Conservation (phyloP, 1,140 invertebrate genomes). For the Dinoponera quadriceps region DNA sequence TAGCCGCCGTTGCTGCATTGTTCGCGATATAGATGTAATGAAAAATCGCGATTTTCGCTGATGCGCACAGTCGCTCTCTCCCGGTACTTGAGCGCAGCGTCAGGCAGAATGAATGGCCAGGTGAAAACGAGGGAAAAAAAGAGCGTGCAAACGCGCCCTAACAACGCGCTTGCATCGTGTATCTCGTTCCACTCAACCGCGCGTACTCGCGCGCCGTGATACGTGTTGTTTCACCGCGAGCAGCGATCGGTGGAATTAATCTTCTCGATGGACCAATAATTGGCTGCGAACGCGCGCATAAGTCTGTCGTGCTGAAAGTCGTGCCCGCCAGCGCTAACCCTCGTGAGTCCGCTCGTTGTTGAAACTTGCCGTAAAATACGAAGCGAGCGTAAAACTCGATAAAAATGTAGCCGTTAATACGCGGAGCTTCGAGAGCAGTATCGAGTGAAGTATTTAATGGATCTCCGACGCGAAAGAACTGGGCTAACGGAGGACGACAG, state of each 20-base stretch:
- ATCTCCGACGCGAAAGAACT: conserved; percentile 25
- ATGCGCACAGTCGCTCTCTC: conserved; percentile 15
- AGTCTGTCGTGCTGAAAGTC: neutral
- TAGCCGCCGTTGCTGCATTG: neutral
- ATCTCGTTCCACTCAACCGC: neutral
- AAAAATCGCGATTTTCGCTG: conserved; percentile 31
- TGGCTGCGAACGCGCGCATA: neutral
- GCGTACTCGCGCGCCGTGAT: neutral
- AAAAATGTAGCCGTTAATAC: conserved; percentile 25
- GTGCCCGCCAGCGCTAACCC: no score
- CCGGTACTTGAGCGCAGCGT: conserved; percentile 4
- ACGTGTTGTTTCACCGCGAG: no score
- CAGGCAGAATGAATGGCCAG: neutral
- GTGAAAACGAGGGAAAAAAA: neutral
- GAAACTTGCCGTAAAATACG: neutral
- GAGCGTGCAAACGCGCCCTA: no score
- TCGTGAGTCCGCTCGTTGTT: neutral
- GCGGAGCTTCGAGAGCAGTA: conserved; percentile 9
- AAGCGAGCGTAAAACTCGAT: neutral
- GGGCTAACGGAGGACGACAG: conserved; percentile 9
- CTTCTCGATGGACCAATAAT: neutral
- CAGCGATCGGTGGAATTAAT: conserved; percentile 15
- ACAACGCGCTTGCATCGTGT: neutral
- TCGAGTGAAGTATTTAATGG: conserved; percentile 23
- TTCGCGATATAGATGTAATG: conserved; percentile 22